Conservation (phyloP, 2,888 invertebrate genomes). For the Drosophila mimetica region DNA sequence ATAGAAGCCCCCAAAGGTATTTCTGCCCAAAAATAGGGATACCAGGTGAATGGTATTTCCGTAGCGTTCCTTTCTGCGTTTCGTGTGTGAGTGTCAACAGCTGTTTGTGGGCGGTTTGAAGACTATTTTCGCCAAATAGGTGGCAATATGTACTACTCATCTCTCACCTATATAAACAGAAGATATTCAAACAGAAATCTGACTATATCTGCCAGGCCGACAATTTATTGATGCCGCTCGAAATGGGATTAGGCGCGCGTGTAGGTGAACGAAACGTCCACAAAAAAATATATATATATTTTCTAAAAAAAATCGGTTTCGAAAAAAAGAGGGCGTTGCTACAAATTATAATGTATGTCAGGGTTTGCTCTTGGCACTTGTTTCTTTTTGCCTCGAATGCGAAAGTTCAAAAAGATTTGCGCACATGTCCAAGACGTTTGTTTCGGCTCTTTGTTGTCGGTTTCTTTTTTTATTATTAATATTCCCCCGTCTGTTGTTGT, state of each 20-base stretch:
- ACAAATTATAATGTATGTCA: constrained; percentile 70
- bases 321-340: constrained; percentile 70
- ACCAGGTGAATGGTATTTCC: constrained; percentile 51
- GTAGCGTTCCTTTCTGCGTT: not conserved
- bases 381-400: constrained; percentile 48
- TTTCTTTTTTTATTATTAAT: constrained; percentile 9
- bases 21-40: constrained; percentile 2
- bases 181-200: constrained; percentile 19
- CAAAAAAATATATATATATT: constrained; percentile 20
- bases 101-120: constrained; percentile 62
- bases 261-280: constrained; percentile 61
- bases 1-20: not conserved
- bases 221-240: constrained; percentile 70
- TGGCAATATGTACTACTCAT: constrained; percentile 13
- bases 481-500: constrained; percentile 12
- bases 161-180: constrained; percentile 11
- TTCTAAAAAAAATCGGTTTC: constrained; percentile 29
- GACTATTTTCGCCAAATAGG: constrained; percentile 36
- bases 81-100: constrained; percentile 56
- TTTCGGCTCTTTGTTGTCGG: constrained; percentile 12
- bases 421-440: constrained; percentile 52
- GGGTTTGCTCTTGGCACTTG: constrained; percentile 77
- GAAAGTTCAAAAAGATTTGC: constrained; percentile 73
- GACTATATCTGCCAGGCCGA: constrained; percentile 55
- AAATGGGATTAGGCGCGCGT: constrained; percentile 71